phyloP scores from a whole-genome alignment of 2,113 vertebrate species.

The Ifrita kowaldi region DNA sequence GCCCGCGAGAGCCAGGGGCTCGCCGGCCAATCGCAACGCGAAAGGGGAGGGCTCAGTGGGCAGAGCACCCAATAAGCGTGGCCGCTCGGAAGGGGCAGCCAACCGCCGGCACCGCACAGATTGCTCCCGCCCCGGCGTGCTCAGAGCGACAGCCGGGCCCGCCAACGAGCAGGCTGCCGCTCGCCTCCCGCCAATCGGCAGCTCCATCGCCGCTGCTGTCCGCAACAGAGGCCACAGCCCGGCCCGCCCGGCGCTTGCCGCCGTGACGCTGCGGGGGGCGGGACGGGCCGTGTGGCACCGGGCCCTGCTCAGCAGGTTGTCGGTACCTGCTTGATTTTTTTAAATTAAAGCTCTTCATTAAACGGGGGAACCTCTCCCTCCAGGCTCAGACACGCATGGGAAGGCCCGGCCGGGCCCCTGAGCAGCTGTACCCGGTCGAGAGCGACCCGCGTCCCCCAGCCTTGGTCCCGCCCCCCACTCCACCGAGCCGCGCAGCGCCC shows the following conservation, averaged over 20 bases:
- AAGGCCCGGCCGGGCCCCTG: no score
- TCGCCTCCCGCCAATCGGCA: background rate
- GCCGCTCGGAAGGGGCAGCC: background rate
- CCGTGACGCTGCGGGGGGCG: background rate
- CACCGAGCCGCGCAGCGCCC: background rate
- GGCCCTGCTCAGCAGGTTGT: background rate
- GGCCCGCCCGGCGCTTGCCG: background rate
- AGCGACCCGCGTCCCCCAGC: background rate
- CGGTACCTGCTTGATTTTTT: no score
- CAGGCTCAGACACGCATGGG: no score
- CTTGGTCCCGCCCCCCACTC: background rate
- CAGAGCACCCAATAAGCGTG: background rate
- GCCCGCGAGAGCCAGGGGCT: background rate
- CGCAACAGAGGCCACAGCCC: rapidly evolving
- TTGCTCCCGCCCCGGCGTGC: background rate
- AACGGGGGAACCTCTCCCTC: no score
- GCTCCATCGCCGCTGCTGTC: background rate
- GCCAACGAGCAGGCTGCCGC: background rate
- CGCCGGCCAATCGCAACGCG: background rate
- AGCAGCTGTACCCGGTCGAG: background rate
- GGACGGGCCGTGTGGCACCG: background rate
- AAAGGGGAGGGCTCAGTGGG: rapidly evolving
- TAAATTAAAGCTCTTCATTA: background rate
- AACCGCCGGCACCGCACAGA: background rate
- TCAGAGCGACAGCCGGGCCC: background rate